Evolutionary conservation across 1,140 invertebrate genomes (phyloP).

Genomic region (Heliconius hermathena): DNA sequence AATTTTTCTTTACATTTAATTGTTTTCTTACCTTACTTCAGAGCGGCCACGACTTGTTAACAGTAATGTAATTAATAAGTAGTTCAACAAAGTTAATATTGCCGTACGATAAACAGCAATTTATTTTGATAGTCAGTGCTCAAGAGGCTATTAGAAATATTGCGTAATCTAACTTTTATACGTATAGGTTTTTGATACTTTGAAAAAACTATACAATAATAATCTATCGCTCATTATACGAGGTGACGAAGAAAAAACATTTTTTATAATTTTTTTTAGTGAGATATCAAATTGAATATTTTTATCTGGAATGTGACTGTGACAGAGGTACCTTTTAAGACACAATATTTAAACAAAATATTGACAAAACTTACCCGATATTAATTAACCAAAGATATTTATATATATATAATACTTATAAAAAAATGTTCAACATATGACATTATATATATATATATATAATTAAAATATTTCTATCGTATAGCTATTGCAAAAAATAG

Average conservation of each 20-base stretch:
- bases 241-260: too few species aligned
- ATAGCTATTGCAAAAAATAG: conserved; percentile 8
- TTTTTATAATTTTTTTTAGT: too few species aligned
- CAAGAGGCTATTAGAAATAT: too few species aligned
- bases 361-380: conserved; percentile 16
- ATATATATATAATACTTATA: conserved; percentile 36
- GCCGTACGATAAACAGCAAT: not conserved
- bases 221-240: too few species aligned
- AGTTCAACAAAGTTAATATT: not conserved
- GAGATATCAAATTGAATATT: too few species aligned
- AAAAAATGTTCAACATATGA: not conserved
- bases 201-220: not conserved
- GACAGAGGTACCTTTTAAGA: not conserved
- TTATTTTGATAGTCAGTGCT: not conserved
- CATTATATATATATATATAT: not conserved
- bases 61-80: not conserved
- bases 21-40: too few species aligned
- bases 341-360: conserved; percentile 36
- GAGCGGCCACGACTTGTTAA: too few species aligned
- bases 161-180: too few species aligned
- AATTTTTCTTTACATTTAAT: too few species aligned
- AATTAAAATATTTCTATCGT: not conserved
- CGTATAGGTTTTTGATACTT: not conserved
- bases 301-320: too few species aligned
- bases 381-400: conserved; percentile 70